phyloP scores from a whole-genome alignment of 2,113 vertebrate genomes.

The Protomyctophum bolini region DNA sequence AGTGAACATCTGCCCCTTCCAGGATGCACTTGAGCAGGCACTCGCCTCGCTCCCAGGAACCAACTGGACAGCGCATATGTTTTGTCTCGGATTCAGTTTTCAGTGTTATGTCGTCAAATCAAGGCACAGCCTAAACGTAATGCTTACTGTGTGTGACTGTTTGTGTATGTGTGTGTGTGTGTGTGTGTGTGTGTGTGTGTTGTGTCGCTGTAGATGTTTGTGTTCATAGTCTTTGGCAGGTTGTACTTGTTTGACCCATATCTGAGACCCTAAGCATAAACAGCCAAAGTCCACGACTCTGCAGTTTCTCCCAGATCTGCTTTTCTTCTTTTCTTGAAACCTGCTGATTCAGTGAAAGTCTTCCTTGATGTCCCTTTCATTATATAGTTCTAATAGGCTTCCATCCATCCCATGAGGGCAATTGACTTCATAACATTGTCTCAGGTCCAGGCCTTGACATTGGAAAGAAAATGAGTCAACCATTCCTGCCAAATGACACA shows the following conservation, averaged over 20 bases:
- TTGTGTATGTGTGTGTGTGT: too few relatives aligned
- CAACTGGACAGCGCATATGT: slow-evolving; percentile 64
- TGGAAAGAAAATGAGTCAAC: slow-evolving; percentile 55
- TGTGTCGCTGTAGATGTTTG: slow-evolving; percentile 10
- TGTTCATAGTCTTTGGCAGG: slow-evolving; percentile 43
- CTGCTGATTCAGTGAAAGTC: slow-evolving; percentile 64
- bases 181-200: too few relatives aligned
- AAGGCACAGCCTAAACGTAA: slow-evolving; percentile 33
- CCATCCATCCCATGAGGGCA: slow-evolving; percentile 13
- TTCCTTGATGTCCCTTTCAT: slow-evolving; percentile 40
- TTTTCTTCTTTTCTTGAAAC: slow-evolving; percentile 41
- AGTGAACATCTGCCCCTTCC: slow-evolving; percentile 78
- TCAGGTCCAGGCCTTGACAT: slow-evolving; percentile 24
- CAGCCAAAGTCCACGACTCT: slow-evolving; percentile 62
- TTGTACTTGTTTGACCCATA: slow-evolving; percentile 68
- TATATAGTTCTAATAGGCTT: slow-evolving; percentile 42
- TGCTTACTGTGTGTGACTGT: not conserved
- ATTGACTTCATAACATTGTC: slow-evolving; percentile 32
- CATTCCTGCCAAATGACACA: slow-evolving; percentile 18
- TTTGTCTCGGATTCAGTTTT: slow-evolving; percentile 39
- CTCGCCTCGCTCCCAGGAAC: slow-evolving; percentile 38
- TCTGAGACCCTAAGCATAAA: slow-evolving; percentile 63
- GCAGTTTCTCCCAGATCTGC: slow-evolving; percentile 63
- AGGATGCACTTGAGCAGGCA: slow-evolving; percentile 53
- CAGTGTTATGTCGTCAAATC: slow-evolving; percentile 46